phyloP scores from a whole-genome alignment of 2,797 vertebrate species.

The Phataginus tetradactyla region DNA sequence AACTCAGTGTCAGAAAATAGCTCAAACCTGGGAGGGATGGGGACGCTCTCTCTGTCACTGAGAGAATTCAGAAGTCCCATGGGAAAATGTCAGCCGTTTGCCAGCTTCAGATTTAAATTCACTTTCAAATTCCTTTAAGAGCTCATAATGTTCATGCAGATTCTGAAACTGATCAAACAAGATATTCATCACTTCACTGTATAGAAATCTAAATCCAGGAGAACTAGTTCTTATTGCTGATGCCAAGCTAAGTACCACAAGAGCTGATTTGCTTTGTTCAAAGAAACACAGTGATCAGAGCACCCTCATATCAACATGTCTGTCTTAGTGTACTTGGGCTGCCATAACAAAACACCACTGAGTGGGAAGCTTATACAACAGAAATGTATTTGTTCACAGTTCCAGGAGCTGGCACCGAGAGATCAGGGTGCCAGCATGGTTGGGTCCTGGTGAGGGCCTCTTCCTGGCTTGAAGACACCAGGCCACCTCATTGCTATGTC shows the following conservation, averaged over 20 bases:
- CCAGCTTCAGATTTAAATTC: conserved; percentile 37
- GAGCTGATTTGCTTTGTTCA: conserved; percentile 23
- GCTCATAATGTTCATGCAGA: background rate
- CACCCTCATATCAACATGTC: background rate
- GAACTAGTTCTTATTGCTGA: background rate
- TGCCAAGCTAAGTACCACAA: conserved; percentile 8
- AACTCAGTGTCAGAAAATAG: background rate
- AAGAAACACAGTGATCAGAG: background rate
- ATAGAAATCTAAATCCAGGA: conserved; percentile 61
- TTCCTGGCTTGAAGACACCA: background rate
- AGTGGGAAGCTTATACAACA: background rate
- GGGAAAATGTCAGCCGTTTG: background rate
- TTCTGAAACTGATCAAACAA: conserved; percentile 40
- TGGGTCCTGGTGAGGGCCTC: background rate
- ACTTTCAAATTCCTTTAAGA: conserved; percentile 48
- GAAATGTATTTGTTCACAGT: conserved; percentile 36
- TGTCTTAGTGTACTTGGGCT: background rate
- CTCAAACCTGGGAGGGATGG: background rate
- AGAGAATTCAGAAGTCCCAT: background rate
- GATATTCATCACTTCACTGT: background rate
- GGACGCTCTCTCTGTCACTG: background rate
- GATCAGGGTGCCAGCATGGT: background rate
- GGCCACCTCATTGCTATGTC: background rate
- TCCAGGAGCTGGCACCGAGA: background rate
- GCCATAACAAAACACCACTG: background rate